Conservation (phyloP, 2,113 vertebrate genomes). For the Galbula dea region DNA sequence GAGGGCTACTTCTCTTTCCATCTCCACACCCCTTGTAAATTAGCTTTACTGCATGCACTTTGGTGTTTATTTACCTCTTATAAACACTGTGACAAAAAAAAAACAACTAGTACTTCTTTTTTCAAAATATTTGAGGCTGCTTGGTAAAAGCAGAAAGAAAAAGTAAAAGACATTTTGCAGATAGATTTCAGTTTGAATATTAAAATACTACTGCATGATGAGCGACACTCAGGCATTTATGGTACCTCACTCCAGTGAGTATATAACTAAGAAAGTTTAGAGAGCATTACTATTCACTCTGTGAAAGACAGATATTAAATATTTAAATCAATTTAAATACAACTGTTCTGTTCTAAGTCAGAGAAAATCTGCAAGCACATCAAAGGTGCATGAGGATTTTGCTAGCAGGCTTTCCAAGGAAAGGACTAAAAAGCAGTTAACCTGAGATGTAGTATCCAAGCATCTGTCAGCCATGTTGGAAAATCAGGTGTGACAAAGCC, state of each 20-base stretch:
- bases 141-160: not conserved
- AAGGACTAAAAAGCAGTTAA: not conserved
- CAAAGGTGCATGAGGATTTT: not conserved
- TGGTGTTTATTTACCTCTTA: not conserved
- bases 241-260: not conserved
- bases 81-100: not conserved
- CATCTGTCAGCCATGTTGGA: not conserved
- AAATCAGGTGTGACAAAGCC: not conserved
- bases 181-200: not conserved
- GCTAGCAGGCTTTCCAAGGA: not conserved
- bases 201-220: not conserved
- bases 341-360: not conserved
- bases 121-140: not conserved
- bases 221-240: not conserved
- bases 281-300: not conserved
- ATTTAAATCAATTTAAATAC: slow-evolving; percentile 28
- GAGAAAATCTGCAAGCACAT: not conserved
- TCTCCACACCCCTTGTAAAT: not conserved
- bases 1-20: not conserved
- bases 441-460: not conserved
- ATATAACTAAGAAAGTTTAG: not conserved
- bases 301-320: slow-evolving; percentile 4
- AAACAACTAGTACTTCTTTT: not conserved
- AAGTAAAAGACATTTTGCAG: not conserved
- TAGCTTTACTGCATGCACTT: not conserved